Evolutionary conservation across 1,140 invertebrate species (phyloP), one percentile per base, ranked within the genome.

Genomic region (Neodiprion pinetum): DNA sequence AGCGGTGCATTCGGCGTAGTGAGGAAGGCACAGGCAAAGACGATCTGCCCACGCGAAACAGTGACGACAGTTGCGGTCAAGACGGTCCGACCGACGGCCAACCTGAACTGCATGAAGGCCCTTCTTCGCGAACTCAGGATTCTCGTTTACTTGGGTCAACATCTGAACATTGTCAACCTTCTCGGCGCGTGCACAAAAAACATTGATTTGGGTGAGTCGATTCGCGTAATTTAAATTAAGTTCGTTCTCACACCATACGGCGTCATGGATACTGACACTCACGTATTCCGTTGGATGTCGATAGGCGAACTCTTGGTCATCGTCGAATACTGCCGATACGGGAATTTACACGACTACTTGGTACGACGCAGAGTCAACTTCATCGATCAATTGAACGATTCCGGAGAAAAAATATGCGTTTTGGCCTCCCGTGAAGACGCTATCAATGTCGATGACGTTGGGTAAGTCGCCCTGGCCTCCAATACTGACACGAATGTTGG

Each of bases 101-200:
- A 28, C 28, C 28, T 28, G 28, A 28, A 28, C 1, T 28, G 28
- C 28, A 28, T 28, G 28, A 28, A 28, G 28, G 28, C 28, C 28
- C 28, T 28, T 28, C 5, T 2, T 28, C 28, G 28, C 28, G 28
- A 28, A 28, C 28, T 28, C 70, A 95, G 94, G 8, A 96, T 97
- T 67, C 83, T 92, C 7, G 92, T 92, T 53, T 96, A 98, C 88
- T 90, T 99, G 74, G 97, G 97, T 0, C 95, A 96, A 82, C 97
- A 99, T 89, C 85, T 98, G 1, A 98, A 99, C 85, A 96, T 99
- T 23, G 95, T 98, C 0, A 99, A 99, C 89, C 89, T 98, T 28
- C 90, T 98, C 1, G 97, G 97, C 70, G 97, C 97, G 23, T 96
- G 95, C 74, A 98, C 97, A 0, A 96, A 95, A 83, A 95, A 97